A percentile compares a stretch with the other conserved stretches of the same genome.
Evolutionary conservation across 64 coral and sea anemone genomes (phyloP).

Genomic region (Hydrozoanthus tunicans): DNA sequence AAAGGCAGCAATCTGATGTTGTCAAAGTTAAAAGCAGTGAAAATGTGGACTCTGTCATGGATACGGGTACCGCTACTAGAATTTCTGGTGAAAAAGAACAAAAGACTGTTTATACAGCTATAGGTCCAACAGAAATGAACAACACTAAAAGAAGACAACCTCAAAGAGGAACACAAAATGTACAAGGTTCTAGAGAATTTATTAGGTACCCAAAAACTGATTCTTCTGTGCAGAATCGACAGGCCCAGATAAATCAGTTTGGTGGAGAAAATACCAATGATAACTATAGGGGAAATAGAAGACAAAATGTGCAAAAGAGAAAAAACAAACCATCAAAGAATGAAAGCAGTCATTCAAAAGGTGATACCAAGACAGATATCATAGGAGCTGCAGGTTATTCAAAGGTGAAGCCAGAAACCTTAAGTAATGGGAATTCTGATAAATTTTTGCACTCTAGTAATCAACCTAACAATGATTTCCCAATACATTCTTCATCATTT

Average conservation of each 20-base stretch:
- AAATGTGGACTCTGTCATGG: background rate
- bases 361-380: background rate
- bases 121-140: background rate
- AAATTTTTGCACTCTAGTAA: background rate
- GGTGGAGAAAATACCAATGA: background rate
- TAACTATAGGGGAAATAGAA: slow-evolving; percentile 30
- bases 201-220: background rate
- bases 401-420: background rate
- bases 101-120: background rate
- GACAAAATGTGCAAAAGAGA: slow-evolving; percentile 2
- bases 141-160: background rate
- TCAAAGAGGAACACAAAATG: slow-evolving; percentile 18
- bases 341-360: background rate
- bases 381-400: background rate
- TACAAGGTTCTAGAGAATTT: background rate
- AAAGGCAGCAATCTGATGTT: background rate
- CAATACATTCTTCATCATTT: background rate
- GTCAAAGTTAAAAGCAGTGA: background rate
- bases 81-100: slow-evolving; percentile 39
- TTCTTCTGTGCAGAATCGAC: background rate
- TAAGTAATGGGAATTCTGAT: background rate
- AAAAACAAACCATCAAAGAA: background rate
- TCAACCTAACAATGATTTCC: background rate
- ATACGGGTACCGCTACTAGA: background rate
- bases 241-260: background rate